Percentiles rank a stretch among this genome's conserved stretches.
Evolutionary conservation across 2,797 vertebrate genomes (phyloP).

Genomic region (Phoeniculus purpureus): DNA sequence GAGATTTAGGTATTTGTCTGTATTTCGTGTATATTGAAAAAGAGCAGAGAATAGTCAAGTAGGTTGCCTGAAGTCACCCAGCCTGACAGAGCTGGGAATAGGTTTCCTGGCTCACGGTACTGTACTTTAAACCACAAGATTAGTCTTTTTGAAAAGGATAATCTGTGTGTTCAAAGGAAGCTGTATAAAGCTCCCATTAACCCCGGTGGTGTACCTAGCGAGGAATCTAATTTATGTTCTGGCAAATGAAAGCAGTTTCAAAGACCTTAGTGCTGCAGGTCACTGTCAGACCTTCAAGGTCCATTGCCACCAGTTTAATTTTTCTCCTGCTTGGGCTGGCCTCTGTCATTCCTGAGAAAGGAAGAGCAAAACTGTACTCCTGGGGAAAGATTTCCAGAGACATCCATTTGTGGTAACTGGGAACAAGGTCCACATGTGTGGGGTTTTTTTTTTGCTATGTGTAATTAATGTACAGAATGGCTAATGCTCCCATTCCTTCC

Average conservation of each 20-base stretch:
- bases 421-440: not conserved
- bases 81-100: slow-evolving; percentile 34
- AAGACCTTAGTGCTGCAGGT: slow-evolving; percentile 61
- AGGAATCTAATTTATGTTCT: slow-evolving; percentile 69
- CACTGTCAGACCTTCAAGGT: slow-evolving; percentile 70
- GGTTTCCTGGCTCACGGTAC: slow-evolving; percentile 20
- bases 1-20: slow-evolving; percentile 2
- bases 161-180: slow-evolving; percentile 62
- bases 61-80: slow-evolving; percentile 27
- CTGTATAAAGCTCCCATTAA: slow-evolving; percentile 67
- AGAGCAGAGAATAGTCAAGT: not conserved
- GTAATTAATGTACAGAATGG: not conserved
- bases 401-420: not conserved
- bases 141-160: slow-evolving; percentile 55
- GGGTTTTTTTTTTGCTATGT: not conserved
- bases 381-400: not conserved
- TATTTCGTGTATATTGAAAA: not conserved
- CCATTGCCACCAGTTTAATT: slow-evolving; percentile 61
- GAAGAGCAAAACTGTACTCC: not conserved
- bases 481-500: not conserved
- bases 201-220: slow-evolving; percentile 28
- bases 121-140: slow-evolving; percentile 61
- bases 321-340: slow-evolving; percentile 24
- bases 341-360: slow-evolving; percentile 12
- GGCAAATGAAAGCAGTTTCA: slow-evolving; percentile 52